Evolutionary conservation across 1,140 invertebrate species (phyloP), one percentile per base, ranked within the genome.

Genomic region (Branchinecta lindahli): DNA sequence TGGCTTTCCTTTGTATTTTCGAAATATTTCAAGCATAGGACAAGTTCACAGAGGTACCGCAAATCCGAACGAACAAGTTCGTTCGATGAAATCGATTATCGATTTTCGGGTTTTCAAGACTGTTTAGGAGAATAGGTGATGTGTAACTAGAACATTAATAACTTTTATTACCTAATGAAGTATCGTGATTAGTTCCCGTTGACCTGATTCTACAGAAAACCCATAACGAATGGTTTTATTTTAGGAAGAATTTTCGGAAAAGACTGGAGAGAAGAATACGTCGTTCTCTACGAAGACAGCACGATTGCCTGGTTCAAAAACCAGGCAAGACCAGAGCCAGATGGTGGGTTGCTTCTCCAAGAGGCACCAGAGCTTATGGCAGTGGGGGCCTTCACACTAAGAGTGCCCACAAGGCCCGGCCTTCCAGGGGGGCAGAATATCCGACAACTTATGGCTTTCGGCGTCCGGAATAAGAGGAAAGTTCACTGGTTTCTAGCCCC

Each of bases 201-300:
- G n/a, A n/a, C n/a, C n/a, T n/a, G n/a, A n/a, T n/a, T n/a, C n/a
- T n/a, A n/a, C n/a, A n/a, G n/a, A n/a, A n/a, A n/a, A n/a, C n/a
- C n/a, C n/a, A n/a, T n/a, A n/a, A 61, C 12, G 52, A 61, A 61
- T 61, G 18, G 2, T 61, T 61, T 61, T 61, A 61, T 61, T 52
- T 61, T 79, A 89, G 88, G 85, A 70, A 85, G 88, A 77, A 82
- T 88, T 71, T 81, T 89, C 69, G 88, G 86, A 78, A 87, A 84
- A 76, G 83, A 85, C n/a, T 90, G 88, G 88, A 82, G 85, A 8
- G 86, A 89, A 77, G 87, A 89, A 77, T 89, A 87, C 86, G 85
- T 88, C 65, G 87, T 89, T 45, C 78, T 90, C 8, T 89, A 88
- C 77, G 88, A 89, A 73, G 88, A 90, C 78, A 88, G 86, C 7